These are phyloP conservation scores for Beris morrisii DNA, from an alignment of 2,888 invertebrate genomes.

Conservation along the genomic window DNA sequence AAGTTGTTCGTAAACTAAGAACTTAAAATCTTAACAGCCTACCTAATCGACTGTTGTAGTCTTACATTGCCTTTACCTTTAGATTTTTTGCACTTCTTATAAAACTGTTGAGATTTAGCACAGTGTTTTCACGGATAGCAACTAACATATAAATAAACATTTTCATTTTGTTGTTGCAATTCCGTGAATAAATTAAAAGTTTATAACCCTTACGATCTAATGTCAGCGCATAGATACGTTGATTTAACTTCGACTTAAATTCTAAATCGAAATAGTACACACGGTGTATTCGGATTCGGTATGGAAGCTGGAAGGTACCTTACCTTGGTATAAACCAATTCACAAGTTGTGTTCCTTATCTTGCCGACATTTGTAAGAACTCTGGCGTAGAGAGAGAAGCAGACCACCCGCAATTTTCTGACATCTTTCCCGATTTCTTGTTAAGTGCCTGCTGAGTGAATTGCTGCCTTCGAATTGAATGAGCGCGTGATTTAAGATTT, in stretches of 20 bases:
- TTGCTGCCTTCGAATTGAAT: constrained; percentile 22
- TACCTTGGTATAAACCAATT: background rate
- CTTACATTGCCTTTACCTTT: too few species aligned
- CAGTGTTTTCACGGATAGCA: too few species aligned
- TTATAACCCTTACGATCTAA: constrained; percentile 16
- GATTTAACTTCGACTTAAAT: constrained; percentile 14
- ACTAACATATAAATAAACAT: too few species aligned
- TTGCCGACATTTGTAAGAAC: constrained; percentile 38
- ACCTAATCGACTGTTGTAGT: too few species aligned
- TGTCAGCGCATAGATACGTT: constrained; percentile 18
- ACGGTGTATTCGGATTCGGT: background rate
- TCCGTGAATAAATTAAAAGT: constrained; percentile 25
- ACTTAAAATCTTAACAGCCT: too few species aligned
- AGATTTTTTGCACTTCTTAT: too few species aligned
- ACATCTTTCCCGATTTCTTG: constrained; percentile 27
- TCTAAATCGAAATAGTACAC: background rate
- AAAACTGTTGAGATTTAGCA: too few species aligned
- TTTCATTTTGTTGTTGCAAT: background rate
- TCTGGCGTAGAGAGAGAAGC: constrained; percentile 29
- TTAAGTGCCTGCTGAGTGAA: constrained; percentile 33
- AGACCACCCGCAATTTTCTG: constrained; percentile 37
- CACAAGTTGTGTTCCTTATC: constrained; percentile 33
- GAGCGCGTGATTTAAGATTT: constrained; percentile 43
- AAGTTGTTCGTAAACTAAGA: too few species aligned
- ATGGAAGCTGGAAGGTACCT: background rate